These are phyloP conservation scores for Scaptomyza montana DNA, from an alignment of 1,140 invertebrate species.

Conservation along the genomic window DNA sequence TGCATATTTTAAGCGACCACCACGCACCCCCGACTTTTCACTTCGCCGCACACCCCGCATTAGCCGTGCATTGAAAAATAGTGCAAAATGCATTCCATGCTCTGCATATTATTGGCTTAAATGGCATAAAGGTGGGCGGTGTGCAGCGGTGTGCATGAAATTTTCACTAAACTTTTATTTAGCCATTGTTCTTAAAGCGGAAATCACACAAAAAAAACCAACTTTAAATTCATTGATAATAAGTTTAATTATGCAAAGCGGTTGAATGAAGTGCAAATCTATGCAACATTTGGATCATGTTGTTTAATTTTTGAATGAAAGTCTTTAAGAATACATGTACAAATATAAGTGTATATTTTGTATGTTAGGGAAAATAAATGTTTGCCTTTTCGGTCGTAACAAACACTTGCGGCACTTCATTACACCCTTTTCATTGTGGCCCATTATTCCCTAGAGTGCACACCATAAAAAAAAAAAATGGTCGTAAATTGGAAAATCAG, in stretches of 20 bases:
- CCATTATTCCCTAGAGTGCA: neutral
- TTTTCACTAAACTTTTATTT: constrained; percentile 9
- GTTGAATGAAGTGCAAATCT: neutral
- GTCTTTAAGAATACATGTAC: neutral
- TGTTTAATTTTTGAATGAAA: too few relatives aligned
- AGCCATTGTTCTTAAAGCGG: constrained; percentile 7
- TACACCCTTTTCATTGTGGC: neutral
- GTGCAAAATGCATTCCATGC: constrained; percentile 63
- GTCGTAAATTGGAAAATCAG: constrained; percentile 26
- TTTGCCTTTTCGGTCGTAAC: constrained; percentile 1
- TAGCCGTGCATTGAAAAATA: constrained; percentile 30
- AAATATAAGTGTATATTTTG: too few relatives aligned
- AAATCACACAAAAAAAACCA: constrained; percentile 5
- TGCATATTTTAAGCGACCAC: constrained; percentile 62
- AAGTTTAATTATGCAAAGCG: constrained; percentile 2
- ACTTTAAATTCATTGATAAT: too few relatives aligned
- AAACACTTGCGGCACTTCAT: constrained; percentile 4
- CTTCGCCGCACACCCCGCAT: too few relatives aligned
- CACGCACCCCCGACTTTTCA: neutral
- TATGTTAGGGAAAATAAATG: too few relatives aligned
- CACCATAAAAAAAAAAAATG: neutral
- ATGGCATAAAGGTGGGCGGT: constrained; percentile 16
- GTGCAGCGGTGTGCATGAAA: neutral
- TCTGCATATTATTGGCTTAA: constrained; percentile 47
- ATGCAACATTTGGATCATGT: neutral